Conservation (phyloP, 2,113 vertebrate species). For the Panurus biarmicus region DNA sequence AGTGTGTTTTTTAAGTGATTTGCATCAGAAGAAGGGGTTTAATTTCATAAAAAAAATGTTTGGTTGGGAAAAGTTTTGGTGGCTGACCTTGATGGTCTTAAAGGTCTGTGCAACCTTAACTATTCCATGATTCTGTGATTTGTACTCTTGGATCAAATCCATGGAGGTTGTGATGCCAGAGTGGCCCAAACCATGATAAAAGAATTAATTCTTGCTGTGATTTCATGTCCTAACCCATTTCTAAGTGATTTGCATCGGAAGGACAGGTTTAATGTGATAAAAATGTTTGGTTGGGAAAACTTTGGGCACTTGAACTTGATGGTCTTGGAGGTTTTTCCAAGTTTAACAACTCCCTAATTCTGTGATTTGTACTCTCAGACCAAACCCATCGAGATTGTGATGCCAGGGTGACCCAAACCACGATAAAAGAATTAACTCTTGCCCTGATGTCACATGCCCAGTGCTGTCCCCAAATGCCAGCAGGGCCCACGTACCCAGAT, state of each 20-base stretch:
- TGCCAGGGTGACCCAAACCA: not conserved
- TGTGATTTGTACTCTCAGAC: rapidly evolving
- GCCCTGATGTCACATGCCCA: rapidly evolving
- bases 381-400: not conserved
- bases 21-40: not conserved
- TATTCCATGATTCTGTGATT: not conserved
- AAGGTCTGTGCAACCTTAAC: not conserved
- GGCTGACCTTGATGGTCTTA: rapidly evolving
- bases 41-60: not conserved
- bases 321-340: not conserved
- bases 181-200: rapidly evolving
- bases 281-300: not conserved
- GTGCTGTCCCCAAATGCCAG: not conserved
- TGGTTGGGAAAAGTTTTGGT: not conserved
- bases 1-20: not conserved
- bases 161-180: not conserved
- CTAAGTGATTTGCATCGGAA: not conserved
- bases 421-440: no score
- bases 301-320: rapidly evolving
- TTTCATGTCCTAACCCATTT: rapidly evolving
- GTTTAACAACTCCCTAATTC: not conserved
- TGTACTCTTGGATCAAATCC: not conserved
- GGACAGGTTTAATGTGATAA: no score
- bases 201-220: not conserved
- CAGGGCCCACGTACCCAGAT: slow-evolving; percentile 77